Conservation (phyloP, 53 echinoderm and acorn worm species). For the Crossaster papposus region DNA sequence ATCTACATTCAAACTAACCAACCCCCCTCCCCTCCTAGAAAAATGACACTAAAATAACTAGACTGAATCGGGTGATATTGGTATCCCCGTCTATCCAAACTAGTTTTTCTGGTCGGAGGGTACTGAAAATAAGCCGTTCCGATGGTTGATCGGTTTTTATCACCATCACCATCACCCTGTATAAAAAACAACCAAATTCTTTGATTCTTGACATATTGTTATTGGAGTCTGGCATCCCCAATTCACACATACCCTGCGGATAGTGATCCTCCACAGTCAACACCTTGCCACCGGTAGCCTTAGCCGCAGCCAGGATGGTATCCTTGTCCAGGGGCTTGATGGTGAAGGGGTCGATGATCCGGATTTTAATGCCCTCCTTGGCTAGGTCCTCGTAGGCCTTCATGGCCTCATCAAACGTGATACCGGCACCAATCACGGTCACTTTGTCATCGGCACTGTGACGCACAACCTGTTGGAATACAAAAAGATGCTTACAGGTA, state of each 20-base stretch:
- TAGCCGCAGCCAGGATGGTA: conserved; percentile 77
- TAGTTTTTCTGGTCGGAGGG: too few species aligned
- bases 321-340: conserved; percentile 90
- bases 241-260: conserved; percentile 69
- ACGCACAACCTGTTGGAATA: conserved; percentile 68
- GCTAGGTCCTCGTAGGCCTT: conserved; percentile 73
- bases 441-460: conserved; percentile 74
- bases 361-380: conserved; percentile 74
- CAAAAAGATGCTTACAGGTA: background rate
- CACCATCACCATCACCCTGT: background rate
- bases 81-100: too few species aligned
- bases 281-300: conserved; percentile 84
- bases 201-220: too few species aligned
- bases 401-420: conserved; percentile 85
- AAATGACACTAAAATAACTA: too few species aligned
- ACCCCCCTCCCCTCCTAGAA: too few species aligned
- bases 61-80: too few species aligned
- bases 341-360: conserved; percentile 94
- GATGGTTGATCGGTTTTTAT: too few species aligned
- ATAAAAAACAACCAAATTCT: background rate
- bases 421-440: conserved; percentile 83
- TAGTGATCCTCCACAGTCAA: conserved; percentile 98
- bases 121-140: too few species aligned
- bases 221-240: background rate
- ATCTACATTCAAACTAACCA: too few species aligned